Conservation (phyloP, 1,140 invertebrate species). For the Lysiphlebus fabarum region DNA sequence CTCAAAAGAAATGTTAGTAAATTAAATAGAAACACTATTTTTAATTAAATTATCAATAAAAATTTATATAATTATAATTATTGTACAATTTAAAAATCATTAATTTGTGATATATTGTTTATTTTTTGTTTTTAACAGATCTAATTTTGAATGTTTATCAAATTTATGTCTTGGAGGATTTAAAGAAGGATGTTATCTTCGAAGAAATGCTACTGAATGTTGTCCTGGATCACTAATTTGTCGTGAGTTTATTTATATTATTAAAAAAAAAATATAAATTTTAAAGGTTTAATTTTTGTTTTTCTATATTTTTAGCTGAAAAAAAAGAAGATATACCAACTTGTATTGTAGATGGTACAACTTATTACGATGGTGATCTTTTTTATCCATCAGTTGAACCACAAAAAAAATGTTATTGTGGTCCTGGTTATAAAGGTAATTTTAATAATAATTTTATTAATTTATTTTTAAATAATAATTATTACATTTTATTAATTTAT, state of each 20-base stretch:
- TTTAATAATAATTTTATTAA: background rate
- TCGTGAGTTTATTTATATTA: slow-evolving; percentile 29
- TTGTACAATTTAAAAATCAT: no score
- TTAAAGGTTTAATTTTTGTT: background rate
- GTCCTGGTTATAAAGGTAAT: slow-evolving; percentile 7
- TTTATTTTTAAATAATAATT: background rate
- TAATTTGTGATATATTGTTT: no score
- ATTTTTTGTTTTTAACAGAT: no score
- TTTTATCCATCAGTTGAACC: slow-evolving; percentile 21
- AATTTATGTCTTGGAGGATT: background rate
- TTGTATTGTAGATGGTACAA: slow-evolving; percentile 36
- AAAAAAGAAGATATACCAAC: slow-evolving; percentile 17
- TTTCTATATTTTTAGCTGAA: slow-evolving; percentile 16
- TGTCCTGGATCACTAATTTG: slow-evolving; percentile 29
- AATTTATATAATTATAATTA: no score
- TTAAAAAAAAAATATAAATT: background rate
- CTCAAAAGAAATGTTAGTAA: no score
- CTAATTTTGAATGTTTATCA: no score
- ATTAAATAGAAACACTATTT: no score
- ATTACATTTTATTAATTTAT: background rate
- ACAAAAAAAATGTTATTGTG: slow-evolving; percentile 31
- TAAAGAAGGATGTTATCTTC: slow-evolving; percentile 27
- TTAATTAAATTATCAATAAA: no score
- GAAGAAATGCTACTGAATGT: slow-evolving; percentile 16
- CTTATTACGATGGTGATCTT: slow-evolving; percentile 33